These are phyloP conservation scores for Genyomyrus donnyi DNA, from an alignment of 2,113 vertebrate species.

Conservation along the genomic window DNA sequence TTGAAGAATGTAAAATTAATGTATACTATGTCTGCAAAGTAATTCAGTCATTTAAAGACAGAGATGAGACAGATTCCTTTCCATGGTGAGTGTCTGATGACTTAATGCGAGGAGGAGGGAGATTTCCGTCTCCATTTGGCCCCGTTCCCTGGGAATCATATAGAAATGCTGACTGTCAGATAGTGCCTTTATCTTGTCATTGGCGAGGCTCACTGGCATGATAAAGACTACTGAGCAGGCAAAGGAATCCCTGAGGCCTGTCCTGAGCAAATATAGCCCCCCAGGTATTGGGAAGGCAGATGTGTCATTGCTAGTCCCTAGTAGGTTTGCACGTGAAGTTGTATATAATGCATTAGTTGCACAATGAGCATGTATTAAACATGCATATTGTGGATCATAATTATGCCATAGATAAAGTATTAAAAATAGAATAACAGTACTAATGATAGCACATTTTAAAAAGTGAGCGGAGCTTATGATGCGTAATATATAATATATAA, in stretches of 20 bases:
- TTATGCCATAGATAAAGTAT: not conserved
- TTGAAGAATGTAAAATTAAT: not conserved
- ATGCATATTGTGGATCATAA: not conserved
- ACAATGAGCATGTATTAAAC: not conserved
- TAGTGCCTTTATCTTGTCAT: not conserved
- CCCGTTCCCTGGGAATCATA: not conserved
- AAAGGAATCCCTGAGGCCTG: not conserved
- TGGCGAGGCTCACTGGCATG: not conserved
- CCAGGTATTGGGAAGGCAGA: not conserved
- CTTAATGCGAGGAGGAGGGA: not conserved
- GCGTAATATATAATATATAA: not conserved
- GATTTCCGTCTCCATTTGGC: not conserved
- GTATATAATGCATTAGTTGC: not conserved
- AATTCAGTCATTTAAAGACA: not conserved
- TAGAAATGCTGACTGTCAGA: not conserved
- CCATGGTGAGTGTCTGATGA: not conserved
- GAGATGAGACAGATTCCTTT: not conserved
- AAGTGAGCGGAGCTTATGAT: not conserved
- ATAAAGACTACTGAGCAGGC: not conserved
- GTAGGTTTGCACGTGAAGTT: not conserved
- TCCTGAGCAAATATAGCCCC: not conserved
- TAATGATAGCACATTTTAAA: not conserved
- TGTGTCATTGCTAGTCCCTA: not conserved
- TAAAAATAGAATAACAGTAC: not conserved
- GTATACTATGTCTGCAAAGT: not conserved